Evolutionary conservation across 2,113 vertebrate species (phyloP).

Genomic region (Hippocampus comes): DNA sequence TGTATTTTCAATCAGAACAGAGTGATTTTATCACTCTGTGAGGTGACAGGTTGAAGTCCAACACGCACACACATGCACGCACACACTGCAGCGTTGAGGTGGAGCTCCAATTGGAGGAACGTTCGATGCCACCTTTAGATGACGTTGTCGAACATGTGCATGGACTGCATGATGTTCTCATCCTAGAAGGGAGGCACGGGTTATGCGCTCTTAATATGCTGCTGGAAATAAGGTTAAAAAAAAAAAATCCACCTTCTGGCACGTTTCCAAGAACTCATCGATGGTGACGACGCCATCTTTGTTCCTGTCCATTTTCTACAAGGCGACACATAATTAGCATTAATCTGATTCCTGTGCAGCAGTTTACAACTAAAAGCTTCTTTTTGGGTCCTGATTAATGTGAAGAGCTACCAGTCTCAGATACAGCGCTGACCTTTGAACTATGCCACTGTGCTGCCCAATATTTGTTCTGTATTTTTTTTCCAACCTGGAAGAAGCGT

Average conservation of each 20-base stretch:
- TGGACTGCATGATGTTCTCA: conserved; percentile 91
- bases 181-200: conserved; percentile 69
- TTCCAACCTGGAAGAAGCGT: conserved; percentile 88
- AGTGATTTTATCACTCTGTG: too few relatives aligned
- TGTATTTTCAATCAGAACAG: too few relatives aligned
- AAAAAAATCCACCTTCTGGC: conserved; percentile 73
- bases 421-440: not conserved
- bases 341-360: not conserved
- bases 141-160: conserved; percentile 89
- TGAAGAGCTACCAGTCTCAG: not conserved
- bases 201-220: not conserved
- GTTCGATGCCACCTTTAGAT: conserved; percentile 71
- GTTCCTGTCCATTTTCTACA: conserved; percentile 95
- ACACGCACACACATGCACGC: not conserved
- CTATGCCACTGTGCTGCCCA: not conserved
- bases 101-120: not conserved
- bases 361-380: not conserved
- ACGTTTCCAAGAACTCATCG: conserved; percentile 90
- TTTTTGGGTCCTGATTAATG: too few relatives aligned
- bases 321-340: conserved; percentile 1
- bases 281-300: conserved; percentile 91
- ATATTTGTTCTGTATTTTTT: not conserved
- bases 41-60: not conserved
- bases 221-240: not conserved
- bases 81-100: not conserved